Percentiles rank a stretch among this genome's conserved stretches.
Evolutionary conservation across 2,797 vertebrate genomes (phyloP).

Genomic region (Myoxocephalus aenaeus): DNA sequence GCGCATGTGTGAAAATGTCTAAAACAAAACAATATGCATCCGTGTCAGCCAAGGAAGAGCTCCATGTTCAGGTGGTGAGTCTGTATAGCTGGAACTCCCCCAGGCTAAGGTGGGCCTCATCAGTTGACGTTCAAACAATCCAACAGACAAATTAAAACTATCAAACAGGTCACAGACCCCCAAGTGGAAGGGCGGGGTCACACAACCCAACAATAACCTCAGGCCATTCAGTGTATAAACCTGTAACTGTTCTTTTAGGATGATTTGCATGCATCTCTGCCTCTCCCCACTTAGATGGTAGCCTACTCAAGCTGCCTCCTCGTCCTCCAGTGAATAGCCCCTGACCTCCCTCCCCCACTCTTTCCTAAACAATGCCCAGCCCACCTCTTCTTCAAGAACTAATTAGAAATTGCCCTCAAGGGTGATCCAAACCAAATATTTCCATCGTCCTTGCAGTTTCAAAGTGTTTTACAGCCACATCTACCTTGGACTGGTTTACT

Average conservation of each 20-base stretch:
- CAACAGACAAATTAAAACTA: background rate
- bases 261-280: constrained; percentile 63
- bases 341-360: constrained; percentile 74
- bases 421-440: constrained; percentile 57
- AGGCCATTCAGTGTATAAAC: constrained; percentile 48
- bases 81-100: background rate
- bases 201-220: constrained; percentile 29
- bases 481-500: constrained; percentile 42
- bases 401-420: constrained; percentile 67
- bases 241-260: constrained; percentile 38
- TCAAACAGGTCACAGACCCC: background rate
- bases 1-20: background rate
- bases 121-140: background rate
- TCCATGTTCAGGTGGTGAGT: background rate
- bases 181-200: background rate
- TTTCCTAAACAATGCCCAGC: constrained; percentile 58
- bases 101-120: background rate
- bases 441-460: constrained; percentile 26
- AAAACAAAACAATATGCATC: background rate
- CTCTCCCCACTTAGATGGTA: constrained; percentile 39
- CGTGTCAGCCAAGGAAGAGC: background rate
- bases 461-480: constrained; percentile 28
- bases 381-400: constrained; percentile 70
- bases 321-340: constrained; percentile 53
- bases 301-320: constrained; percentile 55